These are phyloP conservation scores for Alfaro cultratus DNA, from an alignment of 2,797 vertebrate genomes.

Conservation along the genomic window DNA sequence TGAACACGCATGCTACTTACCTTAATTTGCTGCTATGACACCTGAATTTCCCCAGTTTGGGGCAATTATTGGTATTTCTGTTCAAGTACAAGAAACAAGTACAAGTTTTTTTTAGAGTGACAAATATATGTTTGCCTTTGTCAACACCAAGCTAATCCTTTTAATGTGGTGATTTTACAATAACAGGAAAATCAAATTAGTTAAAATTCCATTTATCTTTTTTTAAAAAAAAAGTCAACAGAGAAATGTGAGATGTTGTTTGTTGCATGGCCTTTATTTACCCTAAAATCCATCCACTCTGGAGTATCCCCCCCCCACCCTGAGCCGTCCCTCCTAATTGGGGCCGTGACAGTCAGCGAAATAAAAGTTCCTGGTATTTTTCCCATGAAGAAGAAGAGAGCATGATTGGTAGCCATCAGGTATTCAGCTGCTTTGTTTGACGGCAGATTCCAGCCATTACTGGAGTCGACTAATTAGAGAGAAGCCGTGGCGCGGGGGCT, in stretches of 20 bases:
- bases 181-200: neutral
- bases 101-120: neutral
- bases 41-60: no score
- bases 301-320: slow-evolving; percentile 9
- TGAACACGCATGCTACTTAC: no score
- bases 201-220: neutral
- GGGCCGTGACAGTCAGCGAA: slow-evolving; percentile 69
- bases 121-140: neutral
- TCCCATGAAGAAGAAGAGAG: slow-evolving; percentile 67
- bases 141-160: neutral
- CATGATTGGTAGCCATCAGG: slow-evolving; percentile 66
- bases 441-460: slow-evolving; percentile 68
- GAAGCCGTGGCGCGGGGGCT: slow-evolving; percentile 66
- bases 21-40: no score
- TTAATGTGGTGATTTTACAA: neutral
- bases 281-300: slow-evolving; percentile 32
- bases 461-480: slow-evolving; percentile 73
- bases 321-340: slow-evolving; percentile 65
- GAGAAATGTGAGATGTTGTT: neutral
- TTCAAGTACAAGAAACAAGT: neutral
- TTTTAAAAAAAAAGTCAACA: neutral
- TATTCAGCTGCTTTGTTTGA: slow-evolving; percentile 73
- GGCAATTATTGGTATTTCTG: no score
- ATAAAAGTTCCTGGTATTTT: slow-evolving; percentile 60
- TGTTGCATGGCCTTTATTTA: slow-evolving; percentile 22